Evolutionary conservation across 2,888 invertebrate genomes (phyloP).

Genomic region (Epinotia demarniana): DNA sequence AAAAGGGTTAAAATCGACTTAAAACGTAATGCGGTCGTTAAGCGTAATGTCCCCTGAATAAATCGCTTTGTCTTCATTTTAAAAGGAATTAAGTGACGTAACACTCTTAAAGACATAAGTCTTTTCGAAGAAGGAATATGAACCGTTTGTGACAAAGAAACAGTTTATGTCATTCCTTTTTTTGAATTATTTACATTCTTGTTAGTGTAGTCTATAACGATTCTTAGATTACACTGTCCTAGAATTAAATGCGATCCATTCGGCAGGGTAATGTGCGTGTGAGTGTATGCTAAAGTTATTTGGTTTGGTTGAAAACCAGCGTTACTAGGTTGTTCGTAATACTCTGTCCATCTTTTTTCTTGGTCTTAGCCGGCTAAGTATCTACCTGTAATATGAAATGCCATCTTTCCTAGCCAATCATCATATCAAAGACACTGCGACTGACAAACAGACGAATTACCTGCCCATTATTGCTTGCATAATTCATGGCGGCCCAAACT

Average conservation of each 20-base stretch:
- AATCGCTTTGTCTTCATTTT: conserved; percentile 3
- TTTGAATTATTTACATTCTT: neutral
- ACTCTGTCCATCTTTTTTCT: too few species aligned
- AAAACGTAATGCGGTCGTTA: conserved; percentile 26
- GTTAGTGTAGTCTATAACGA: neutral
- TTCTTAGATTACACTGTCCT: neutral
- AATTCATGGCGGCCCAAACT: conserved; percentile 57
- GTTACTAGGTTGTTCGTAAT: too few species aligned
- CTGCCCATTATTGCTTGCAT: conserved; percentile 60
- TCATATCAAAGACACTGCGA: conserved; percentile 33
- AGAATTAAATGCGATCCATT: neutral
- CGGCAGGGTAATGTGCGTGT: too few species aligned
- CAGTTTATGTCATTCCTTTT: neutral
- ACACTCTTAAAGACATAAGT: neutral
- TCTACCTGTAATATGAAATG: neutral
- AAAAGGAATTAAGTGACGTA: neutral
- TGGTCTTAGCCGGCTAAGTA: too few species aligned
- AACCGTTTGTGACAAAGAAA: conserved; percentile 16
- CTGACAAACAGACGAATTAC: conserved; percentile 59
- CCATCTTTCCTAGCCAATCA: neutral
- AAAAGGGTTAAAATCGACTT: conserved; percentile 30
- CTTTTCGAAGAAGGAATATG: neutral
- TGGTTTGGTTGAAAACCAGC: too few species aligned
- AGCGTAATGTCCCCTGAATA: conserved; percentile 23
- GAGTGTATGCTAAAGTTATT: too few species aligned